A percentile compares a stretch with the other conserved stretches of the same genome.
phyloP scores from a whole-genome alignment of 2,797 vertebrate species.

The Pseudotriccus pelzelni region DNA sequence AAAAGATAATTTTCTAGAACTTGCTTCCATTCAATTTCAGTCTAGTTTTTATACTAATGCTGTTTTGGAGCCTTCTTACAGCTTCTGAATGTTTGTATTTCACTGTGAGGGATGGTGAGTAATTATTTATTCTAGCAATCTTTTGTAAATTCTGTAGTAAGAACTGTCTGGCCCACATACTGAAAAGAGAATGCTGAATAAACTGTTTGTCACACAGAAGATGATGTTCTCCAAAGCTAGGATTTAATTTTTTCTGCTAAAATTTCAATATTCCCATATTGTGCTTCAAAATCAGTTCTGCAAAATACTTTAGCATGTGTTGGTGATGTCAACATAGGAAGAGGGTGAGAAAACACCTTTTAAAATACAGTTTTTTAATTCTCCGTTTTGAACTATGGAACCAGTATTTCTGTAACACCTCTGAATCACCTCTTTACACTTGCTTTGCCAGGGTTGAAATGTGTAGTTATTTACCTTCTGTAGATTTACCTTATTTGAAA shows the following conservation, averaged over 20 bases:
- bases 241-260: background rate
- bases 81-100: background rate
- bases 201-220: background rate
- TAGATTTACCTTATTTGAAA: background rate
- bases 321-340: background rate
- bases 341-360: background rate
- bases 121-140: background rate
- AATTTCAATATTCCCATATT: background rate
- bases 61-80: background rate
- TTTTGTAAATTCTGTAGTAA: conserved; percentile 19
- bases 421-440: background rate
- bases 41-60: background rate
- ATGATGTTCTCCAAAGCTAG: background rate
- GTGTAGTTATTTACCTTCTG: background rate
- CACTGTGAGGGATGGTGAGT: background rate
- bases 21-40: background rate
- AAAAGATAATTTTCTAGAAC: background rate
- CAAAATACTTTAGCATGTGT: background rate
- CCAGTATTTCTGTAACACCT: background rate
- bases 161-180: background rate
- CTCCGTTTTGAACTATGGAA: background rate
- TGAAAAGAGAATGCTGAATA: background rate
- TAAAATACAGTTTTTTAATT: background rate
- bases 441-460: background rate
- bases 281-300: background rate